These are phyloP conservation scores for Helicoverpa assulta DNA, from an alignment of 2,888 invertebrate species.

Conservation along the genomic window DNA sequence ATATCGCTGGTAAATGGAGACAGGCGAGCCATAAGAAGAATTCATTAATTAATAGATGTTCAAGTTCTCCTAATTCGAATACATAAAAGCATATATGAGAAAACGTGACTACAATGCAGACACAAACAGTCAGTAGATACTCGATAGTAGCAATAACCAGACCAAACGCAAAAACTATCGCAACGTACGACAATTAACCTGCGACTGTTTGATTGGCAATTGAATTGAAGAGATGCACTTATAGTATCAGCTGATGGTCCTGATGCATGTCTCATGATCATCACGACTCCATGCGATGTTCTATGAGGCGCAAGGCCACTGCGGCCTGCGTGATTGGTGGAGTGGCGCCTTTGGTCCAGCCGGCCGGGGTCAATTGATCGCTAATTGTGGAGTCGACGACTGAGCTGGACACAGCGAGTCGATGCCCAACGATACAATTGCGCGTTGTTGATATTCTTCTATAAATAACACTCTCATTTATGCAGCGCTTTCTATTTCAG, in stretches of 20 bases:
- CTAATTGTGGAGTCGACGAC: conserved; percentile 80
- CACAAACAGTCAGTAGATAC: background rate
- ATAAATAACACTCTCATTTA: conserved; percentile 62
- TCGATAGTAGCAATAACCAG: conserved; percentile 5
- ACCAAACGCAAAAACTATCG: conserved; percentile 29
- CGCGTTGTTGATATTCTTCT: conserved; percentile 67
- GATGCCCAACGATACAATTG: conserved; percentile 73
- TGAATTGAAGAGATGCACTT: conserved; percentile 44
- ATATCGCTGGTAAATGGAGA: no score
- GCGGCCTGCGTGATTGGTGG: conserved; percentile 67
- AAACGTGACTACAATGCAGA: background rate
- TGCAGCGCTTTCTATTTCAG: conserved; percentile 49
- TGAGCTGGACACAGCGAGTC: conserved; percentile 67
- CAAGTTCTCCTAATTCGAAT: background rate
- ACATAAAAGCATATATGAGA: background rate
- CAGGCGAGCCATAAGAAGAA: no score
- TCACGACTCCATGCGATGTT: conserved; percentile 65
- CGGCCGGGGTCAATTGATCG: conserved; percentile 84
- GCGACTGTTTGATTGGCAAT: conserved; percentile 42
- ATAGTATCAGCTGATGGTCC: conserved; percentile 26
- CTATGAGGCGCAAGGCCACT: conserved; percentile 65
- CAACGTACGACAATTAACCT: conserved; percentile 36
- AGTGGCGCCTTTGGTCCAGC: conserved; percentile 75
- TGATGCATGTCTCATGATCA: conserved; percentile 54
- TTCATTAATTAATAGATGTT: background rate